Percentiles rank a stretch among this genome's conserved stretches.
Evolutionary conservation across 2,797 vertebrate species (phyloP).

Genomic region (Rhynchonycteris naso): DNA sequence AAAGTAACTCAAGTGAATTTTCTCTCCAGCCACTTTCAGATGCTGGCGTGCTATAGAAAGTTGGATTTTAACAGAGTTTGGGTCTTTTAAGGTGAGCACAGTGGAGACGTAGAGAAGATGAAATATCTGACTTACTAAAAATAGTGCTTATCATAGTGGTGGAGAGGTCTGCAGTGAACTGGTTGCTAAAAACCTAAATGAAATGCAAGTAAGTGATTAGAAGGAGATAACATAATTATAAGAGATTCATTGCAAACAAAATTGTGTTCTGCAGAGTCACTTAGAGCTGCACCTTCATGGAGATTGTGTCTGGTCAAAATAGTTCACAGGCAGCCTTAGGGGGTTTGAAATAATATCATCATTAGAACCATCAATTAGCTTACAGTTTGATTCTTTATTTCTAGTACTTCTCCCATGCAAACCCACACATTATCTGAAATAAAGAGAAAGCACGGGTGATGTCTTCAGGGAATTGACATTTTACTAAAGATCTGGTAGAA

Average conservation of each 20-base stretch:
- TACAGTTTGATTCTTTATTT: constrained; percentile 40
- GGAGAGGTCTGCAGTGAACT: background rate
- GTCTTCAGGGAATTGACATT: constrained; percentile 57
- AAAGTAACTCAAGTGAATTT: background rate
- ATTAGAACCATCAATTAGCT: constrained; percentile 61
- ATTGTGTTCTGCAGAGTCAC: background rate
- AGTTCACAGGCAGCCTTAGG: constrained; percentile 38
- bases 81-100: background rate
- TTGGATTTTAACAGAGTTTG: constrained; percentile 10
- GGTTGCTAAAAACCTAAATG: constrained; percentile 29
- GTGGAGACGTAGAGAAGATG: background rate
- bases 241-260: constrained; percentile 42
- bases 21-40: background rate
- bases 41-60: background rate
- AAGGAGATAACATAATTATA: constrained; percentile 5
- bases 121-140: constrained; percentile 18
- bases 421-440: constrained; percentile 47
- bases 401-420: constrained; percentile 27
- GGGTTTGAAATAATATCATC: constrained; percentile 15
- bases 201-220: constrained; percentile 51
- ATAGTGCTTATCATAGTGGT: background rate
- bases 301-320: constrained; percentile 58
- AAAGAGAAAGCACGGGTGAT: background rate
- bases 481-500: constrained; percentile 49
- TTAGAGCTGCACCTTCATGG: constrained; percentile 37